These are phyloP conservation scores for Orius insidiosus DNA, from an alignment of 1,140 invertebrate genomes.

Conservation along the genomic window DNA sequence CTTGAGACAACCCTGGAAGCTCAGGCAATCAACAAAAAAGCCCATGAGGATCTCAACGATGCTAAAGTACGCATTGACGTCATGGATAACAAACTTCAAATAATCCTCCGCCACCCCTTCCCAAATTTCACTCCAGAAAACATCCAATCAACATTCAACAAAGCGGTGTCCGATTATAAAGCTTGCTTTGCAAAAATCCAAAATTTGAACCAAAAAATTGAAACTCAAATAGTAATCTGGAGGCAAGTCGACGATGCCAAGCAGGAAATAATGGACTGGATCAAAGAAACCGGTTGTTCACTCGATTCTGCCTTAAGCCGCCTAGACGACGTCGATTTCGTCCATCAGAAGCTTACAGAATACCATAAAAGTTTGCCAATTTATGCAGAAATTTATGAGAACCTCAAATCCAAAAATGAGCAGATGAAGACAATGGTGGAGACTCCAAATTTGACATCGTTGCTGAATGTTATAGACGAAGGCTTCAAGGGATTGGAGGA, in stretches of 20 bases:
- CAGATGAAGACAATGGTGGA: constrained; percentile 52
- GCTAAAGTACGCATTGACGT: constrained; percentile 55
- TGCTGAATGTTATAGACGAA: constrained; percentile 50
- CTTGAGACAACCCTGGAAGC: constrained; percentile 36
- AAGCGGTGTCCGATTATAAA: constrained; percentile 49
- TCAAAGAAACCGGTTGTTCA: constrained; percentile 57
- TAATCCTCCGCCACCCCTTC: constrained; percentile 48
- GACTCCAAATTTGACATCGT: constrained; percentile 44
- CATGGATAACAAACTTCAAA: constrained; percentile 52
- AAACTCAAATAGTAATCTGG: constrained; percentile 79
- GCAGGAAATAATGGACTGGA: constrained; percentile 66
- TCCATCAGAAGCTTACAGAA: constrained; percentile 44
- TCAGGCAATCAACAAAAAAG: constrained; percentile 55
- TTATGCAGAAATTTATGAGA: constrained; percentile 54
- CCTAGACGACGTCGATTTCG: constrained; percentile 59
- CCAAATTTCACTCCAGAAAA: constrained; percentile 43
- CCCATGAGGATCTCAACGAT: constrained; percentile 51
- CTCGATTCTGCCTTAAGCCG: constrained; percentile 55
- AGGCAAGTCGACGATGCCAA: constrained; percentile 76
- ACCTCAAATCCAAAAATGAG: constrained; percentile 69
- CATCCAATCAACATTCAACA: constrained; percentile 41
- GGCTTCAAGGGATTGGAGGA: constrained; percentile 60
- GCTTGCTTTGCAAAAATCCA: constrained; percentile 48
- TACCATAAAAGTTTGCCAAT: constrained; percentile 73
- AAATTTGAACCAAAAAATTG: constrained; percentile 56